These are phyloP conservation scores for Aldabrachelys gigantea DNA, from an alignment of 2,113 vertebrate species.

Conservation along the genomic window DNA sequence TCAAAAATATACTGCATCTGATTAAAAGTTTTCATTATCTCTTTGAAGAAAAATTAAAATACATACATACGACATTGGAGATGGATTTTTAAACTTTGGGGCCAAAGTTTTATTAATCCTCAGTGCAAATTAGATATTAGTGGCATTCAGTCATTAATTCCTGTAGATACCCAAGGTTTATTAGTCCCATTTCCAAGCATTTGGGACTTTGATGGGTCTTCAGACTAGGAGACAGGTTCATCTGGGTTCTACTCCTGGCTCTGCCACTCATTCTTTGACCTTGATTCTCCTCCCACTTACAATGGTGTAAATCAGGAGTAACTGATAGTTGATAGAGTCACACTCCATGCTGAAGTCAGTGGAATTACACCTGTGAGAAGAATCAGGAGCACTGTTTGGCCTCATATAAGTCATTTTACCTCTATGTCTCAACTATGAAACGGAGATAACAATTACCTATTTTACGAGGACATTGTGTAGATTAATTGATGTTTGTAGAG, in stretches of 20 bases:
- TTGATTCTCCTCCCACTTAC: not conserved
- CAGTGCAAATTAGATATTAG: not conserved
- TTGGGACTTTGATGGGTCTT: not conserved
- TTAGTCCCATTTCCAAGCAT: not conserved
- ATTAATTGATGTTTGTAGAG: not conserved
- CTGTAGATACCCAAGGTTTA: not conserved
- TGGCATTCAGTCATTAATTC: not conserved
- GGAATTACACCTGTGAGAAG: not conserved
- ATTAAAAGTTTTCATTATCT: not conserved
- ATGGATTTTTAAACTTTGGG: not conserved
- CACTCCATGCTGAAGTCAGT: not conserved
- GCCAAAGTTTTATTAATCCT: not conserved
- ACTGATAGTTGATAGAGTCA: no score
- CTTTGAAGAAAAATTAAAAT: not conserved
- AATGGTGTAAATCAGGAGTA: not conserved
- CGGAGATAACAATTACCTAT: no score
- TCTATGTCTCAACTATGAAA: no score
- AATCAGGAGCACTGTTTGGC: not conserved
- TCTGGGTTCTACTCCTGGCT: not conserved
- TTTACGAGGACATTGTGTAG: not conserved
- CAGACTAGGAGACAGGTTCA: not conserved
- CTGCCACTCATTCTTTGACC: not conserved
- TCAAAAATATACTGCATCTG: not conserved
- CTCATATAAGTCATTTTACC: no score
- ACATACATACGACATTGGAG: not conserved